Base-by-base conservation (phyloP, 2,888 invertebrate species). In the Tanytarsus gracilentus region DNA sequence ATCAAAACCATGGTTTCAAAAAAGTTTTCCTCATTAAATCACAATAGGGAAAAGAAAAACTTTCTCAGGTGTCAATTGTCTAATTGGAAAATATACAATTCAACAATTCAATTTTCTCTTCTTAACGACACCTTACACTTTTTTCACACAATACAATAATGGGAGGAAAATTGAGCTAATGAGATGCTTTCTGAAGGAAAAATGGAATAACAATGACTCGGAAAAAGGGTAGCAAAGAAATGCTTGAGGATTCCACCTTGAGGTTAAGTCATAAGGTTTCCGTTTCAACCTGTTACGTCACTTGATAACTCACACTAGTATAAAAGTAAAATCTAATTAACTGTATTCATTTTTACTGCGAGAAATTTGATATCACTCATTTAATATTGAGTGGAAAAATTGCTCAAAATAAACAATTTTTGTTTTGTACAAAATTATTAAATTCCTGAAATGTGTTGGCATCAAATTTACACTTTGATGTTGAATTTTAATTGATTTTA, bases 261-360 rank as follows among this genome's bases (percentile, higher is more conserved):
- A 11, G n/a, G 3, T 33, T 33, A 9, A 33, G n/a, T 33, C n/a
- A 18, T 44, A 16, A 18, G 16, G 44, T 21, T 18, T 44, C 16
- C n/a, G 9, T 33, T 33, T 33, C 33, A 33, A 33, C 33, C 9
- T 33, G 11, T 44, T 44, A 44, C 44, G 44, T 44, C 44, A 44
- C 14, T n/a, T 23, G 23, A 3, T 44, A 23, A 18, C 5, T 18
- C 23, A 23, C 33, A 44, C 44, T 11, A 11, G 23, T 9, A 44
- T 23, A 44, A 33, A 33, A n/a, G 21, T 23, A 44, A 44, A 44
- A 44, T 44, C 44, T 44, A 44, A 44, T 44, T 44, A 44, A 44
- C 11, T 18, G 11, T 11, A 23, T 6, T n/a, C n/a, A 44, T 3
- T 7, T 44, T 21, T 44, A 18, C 44, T 18, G 23, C 18, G 23